A percentile compares a stretch with the other conserved stretches of the same genome.
Evolutionary conservation across 2,113 vertebrate species (phyloP).

Genomic region (Camelus dromedarius): DNA sequence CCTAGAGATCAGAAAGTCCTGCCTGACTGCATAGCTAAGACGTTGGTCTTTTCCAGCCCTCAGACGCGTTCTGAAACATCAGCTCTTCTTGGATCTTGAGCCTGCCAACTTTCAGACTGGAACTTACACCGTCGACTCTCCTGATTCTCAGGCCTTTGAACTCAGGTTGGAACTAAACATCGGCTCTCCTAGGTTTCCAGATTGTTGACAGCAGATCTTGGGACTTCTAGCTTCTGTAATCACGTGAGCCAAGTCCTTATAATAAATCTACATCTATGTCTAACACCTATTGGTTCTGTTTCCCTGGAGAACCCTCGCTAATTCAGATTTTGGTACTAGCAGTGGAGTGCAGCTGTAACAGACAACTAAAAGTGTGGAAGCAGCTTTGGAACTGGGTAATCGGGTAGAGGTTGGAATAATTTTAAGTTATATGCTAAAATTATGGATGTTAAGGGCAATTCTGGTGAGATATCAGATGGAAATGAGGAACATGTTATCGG

Average conservation of each 20-base stretch:
- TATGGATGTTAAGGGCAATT: not conserved
- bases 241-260: not conserved
- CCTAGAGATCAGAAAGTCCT: not conserved
- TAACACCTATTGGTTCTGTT: not conserved
- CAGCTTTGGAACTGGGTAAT: not conserved
- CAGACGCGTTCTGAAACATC: not conserved
- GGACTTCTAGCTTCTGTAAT: not conserved
- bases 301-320: not conserved
- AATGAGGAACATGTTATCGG: not conserved
- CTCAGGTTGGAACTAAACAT: not conserved
- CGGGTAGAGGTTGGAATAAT: not conserved
- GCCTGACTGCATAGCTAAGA: not conserved
- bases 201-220: not conserved
- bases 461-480: not conserved
- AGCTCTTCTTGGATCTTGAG: not conserved
- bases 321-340: not conserved
- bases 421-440: constrained; percentile 9
- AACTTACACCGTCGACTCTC: not conserved
- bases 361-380: not conserved
- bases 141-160: not conserved
- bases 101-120: not conserved
- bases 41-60: constrained; percentile 10
- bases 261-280: not conserved
- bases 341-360: not conserved
- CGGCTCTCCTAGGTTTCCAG: not conserved